Conservation (phyloP, 2,113 vertebrate species). For the Melanerpes formicivorus region DNA sequence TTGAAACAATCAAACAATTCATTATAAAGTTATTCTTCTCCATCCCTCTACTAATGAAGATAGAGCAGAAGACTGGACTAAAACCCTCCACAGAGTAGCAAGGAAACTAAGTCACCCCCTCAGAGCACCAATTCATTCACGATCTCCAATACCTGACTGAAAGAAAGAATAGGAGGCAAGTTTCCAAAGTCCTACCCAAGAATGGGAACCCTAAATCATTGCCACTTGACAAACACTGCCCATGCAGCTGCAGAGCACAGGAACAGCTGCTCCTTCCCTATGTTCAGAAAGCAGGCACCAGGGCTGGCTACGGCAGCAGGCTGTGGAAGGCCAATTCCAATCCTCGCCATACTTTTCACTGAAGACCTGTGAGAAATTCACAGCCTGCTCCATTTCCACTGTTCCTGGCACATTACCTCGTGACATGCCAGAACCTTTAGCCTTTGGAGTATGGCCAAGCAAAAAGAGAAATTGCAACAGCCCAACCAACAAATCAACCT, state of each 20-base stretch:
- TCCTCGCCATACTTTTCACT: background rate
- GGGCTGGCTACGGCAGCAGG: background rate
- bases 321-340: background rate
- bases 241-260: background rate
- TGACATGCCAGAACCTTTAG: background rate
- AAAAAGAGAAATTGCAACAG: background rate
- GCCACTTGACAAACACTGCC: background rate
- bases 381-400: background rate
- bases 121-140: background rate
- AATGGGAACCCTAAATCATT: background rate
- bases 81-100: background rate
- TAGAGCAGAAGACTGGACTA: background rate
- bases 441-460: background rate
- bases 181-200: background rate
- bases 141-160: background rate
- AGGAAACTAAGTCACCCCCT: background rate
- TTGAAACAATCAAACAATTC: background rate
- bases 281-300: fast-evolving
- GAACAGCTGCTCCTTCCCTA: background rate
- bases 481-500: background rate
- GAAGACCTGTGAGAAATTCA: background rate
- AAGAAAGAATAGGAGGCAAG: background rate
- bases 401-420: background rate
- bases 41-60: background rate
- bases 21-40: background rate